Percentiles rank a stretch among this genome's conserved stretches.
Conservation (phyloP, 1,140 invertebrate species). For the Galendromus occidentalis region DNA sequence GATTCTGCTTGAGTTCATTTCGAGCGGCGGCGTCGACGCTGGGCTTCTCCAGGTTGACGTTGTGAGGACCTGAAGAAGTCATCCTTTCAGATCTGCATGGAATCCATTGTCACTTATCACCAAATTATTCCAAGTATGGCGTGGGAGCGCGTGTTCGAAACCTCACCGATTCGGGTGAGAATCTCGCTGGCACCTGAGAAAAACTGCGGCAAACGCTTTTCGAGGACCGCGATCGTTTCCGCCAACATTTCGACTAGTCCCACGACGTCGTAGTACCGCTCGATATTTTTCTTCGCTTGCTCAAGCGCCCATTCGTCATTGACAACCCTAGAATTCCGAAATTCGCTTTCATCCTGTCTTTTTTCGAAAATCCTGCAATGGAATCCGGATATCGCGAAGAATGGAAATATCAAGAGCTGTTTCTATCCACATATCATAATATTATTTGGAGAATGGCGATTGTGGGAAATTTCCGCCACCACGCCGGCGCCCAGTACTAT, state of each 20-base stretch:
- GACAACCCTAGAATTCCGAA: conserved; percentile 17
- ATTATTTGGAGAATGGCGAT: no score
- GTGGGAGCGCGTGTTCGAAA: background rate
- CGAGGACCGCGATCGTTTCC: conserved; percentile 22
- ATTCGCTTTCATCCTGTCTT: no score
- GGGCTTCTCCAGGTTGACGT: conserved; percentile 65
- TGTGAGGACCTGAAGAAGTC: conserved; percentile 33
- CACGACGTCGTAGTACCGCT: conserved; percentile 23
- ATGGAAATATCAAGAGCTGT: no score
- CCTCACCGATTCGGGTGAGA: conserved; percentile 36
- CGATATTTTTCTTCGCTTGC: conserved; percentile 23
- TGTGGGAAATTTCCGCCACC: no score
- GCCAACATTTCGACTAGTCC: conserved; percentile 25
- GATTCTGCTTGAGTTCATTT: conserved; percentile 60
- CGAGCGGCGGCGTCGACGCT: conserved; percentile 57
- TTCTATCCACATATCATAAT: no score
- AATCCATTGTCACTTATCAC: background rate
- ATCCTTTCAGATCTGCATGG: background rate
- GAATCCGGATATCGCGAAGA: no score
- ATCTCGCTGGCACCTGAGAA: conserved; percentile 35
- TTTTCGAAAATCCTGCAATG: no score
- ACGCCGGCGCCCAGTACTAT: no score
- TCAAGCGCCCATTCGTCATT: conserved; percentile 22
- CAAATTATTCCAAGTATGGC: background rate
- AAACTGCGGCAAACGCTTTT: conserved; percentile 34